Evolutionary conservation across 2,113 vertebrate species (phyloP).

Genomic region (Brienomyrus brachyistius): DNA sequence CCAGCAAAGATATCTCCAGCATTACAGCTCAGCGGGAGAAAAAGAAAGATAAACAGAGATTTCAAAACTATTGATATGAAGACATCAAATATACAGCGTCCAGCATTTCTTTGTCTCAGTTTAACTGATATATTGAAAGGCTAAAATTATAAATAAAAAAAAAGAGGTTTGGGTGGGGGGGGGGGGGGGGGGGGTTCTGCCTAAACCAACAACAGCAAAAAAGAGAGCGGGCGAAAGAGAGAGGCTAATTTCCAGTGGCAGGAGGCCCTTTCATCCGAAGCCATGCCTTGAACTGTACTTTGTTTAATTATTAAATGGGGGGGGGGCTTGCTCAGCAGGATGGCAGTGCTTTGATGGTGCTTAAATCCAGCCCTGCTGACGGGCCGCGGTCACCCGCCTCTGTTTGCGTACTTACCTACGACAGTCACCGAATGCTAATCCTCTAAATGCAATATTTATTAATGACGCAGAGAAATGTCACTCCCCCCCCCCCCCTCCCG

Average conservation of each 20-base stretch:
- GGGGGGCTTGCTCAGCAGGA: constrained; percentile 54
- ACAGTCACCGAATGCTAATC: constrained; percentile 60
- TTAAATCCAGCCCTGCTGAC: constrained; percentile 73
- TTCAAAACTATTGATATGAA: constrained; percentile 50
- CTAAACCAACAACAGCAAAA: constrained; percentile 53
- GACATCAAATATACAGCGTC: constrained; percentile 44
- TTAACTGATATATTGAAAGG: constrained; percentile 58
- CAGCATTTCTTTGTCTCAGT: constrained; percentile 37
- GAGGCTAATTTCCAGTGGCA: constrained; percentile 73
- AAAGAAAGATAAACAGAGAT: constrained; percentile 40
- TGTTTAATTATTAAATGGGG: constrained; percentile 83
- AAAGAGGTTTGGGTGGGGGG: constrained; percentile 12
- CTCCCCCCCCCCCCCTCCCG: not conserved
- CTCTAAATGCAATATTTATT: constrained; percentile 51
- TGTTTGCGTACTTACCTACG: constrained; percentile 60
- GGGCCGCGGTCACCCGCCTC: constrained; percentile 63
- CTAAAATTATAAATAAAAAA: constrained; percentile 42
- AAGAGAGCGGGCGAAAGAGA: constrained; percentile 46
- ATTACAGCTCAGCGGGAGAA: constrained; percentile 25
- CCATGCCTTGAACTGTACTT: constrained; percentile 70
- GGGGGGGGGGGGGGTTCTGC: constrained; percentile 32
- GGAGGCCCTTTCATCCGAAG: constrained; percentile 73
- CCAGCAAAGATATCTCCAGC: constrained; percentile 40
- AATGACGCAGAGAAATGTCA: constrained; percentile 15
- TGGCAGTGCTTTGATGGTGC: constrained; percentile 65